Evolutionary conservation across 2,888 invertebrate species (phyloP).

Genomic region (Petrophora chlorosata): DNA sequence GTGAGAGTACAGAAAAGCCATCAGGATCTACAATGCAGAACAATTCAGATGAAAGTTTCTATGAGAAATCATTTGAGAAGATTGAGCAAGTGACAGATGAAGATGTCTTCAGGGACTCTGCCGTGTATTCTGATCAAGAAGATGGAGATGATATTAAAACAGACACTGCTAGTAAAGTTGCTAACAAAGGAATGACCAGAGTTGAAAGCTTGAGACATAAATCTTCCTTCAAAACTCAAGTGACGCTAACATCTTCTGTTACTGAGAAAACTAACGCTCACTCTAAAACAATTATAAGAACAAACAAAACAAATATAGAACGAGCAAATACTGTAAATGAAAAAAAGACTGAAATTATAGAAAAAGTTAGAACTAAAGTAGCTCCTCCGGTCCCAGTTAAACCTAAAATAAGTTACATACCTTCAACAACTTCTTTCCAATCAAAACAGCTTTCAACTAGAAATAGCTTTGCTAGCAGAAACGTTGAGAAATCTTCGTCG

Average conservation of each 20-base stretch:
- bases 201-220: constrained; percentile 63
- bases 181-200: constrained; percentile 54
- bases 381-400: constrained; percentile 88
- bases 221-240: constrained; percentile 60
- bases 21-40: constrained; percentile 39
- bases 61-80: constrained; percentile 89
- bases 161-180: constrained; percentile 44
- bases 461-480: constrained; percentile 40
- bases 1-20: constrained; percentile 36
- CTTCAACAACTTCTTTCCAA: constrained; percentile 42
- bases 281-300: constrained; percentile 42
- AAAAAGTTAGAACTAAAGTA: constrained; percentile 70
- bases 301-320: constrained; percentile 21
- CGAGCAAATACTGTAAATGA: constrained; percentile 31
- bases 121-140: constrained; percentile 91
- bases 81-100: constrained; percentile 88
- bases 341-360: constrained; percentile 49
- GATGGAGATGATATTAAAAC: constrained; percentile 69
- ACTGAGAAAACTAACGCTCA: constrained; percentile 53
- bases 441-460: constrained; percentile 45
- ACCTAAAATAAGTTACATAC: constrained; percentile 74
- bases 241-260: constrained; percentile 49
- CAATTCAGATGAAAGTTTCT: constrained; percentile 87
- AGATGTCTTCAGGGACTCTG: constrained; percentile 91
- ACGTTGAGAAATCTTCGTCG: constrained; percentile 55